Evolutionary conservation across 30 jellyfish, hydroid and myxozoan species (phyloP).

Genomic region (Calvadosia cruxmelitensis): DNA sequence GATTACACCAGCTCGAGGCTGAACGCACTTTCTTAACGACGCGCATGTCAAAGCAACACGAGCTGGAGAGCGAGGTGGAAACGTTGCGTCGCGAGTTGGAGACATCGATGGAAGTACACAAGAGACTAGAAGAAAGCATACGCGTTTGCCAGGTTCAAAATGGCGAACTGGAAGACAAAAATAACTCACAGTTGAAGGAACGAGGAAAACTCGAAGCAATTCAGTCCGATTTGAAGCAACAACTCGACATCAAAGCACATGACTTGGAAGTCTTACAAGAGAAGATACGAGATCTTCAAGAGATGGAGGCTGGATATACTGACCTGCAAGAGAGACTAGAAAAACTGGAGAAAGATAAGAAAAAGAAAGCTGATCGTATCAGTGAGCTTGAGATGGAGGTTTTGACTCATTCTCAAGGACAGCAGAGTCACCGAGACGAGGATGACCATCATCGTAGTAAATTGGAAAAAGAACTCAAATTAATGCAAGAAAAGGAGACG

Average conservation of each 20-base stretch:
- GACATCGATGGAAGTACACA: conserved; percentile 64
- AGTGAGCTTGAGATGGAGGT: conserved; percentile 32
- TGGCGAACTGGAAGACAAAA: conserved; percentile 29
- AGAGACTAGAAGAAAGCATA: conserved; percentile 48
- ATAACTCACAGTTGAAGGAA: conserved; percentile 21
- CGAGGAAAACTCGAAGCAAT: conserved; percentile 18
- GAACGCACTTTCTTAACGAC: conserved; percentile 10
- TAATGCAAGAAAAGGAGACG: conserved; percentile 9
- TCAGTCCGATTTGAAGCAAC: conserved; percentile 26
- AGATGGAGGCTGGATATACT: conserved; percentile 35
- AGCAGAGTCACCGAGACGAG: background rate
- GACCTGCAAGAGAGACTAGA: conserved; percentile 51
- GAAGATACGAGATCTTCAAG: conserved; percentile 42
- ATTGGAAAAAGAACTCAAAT: conserved; percentile 27
- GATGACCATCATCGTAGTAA: background rate
- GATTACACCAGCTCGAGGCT: conserved; percentile 11
- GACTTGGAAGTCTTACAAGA: conserved; percentile 35
- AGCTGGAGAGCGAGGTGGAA: conserved; percentile 57
- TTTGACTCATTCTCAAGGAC: background rate
- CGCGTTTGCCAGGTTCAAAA: conserved; percentile 50
- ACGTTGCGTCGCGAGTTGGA: conserved; percentile 51
- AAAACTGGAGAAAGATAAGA: conserved; percentile 44
- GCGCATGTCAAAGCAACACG: conserved; percentile 35
- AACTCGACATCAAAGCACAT: conserved; percentile 32
- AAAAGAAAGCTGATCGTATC: conserved; percentile 39